Base-by-base conservation (phyloP, 2,113 vertebrate species). In the Henicopernis longicauda region DNA sequence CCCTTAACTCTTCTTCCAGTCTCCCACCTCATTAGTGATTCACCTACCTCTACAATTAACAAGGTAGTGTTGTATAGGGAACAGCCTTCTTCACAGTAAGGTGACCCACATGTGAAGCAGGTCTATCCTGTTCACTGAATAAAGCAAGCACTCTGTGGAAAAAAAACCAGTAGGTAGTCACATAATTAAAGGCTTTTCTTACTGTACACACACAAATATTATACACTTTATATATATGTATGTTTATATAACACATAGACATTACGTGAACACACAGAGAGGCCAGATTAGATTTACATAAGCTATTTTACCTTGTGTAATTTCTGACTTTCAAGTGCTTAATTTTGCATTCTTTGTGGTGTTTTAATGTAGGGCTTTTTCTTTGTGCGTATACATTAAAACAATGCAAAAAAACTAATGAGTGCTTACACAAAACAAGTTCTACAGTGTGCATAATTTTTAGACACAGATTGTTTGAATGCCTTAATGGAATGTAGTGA, bases 111-210 rank as follows among this genome's bases (percentile, higher is more conserved):
- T 81, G 85, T 21, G 86, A 71, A 94, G 47, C 97, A 94, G 89
- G 97, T 95, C 85, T 88, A 2, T 88, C 97, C 92, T 95, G 96
- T 92, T 96, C 55, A 6, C 59, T 55, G n/a, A 83, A 59, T 44
- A 50, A 94, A n/a, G 67, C 17, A 83, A 90, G 49, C 21, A 27
- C 26, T 62, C 76, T 17, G 49, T 49, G 38, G 67, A 77, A 86
- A 91, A 91, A 81, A 11, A 40, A 40, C 38, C 10, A 81, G 42
- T 14, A 55, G 36, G 55, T 44, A 78, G 26, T 81, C 85, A 81
- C 0, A 0, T 96, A 95, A 97, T 96, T 94, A 94, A 93, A 96
- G 88, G 86, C 45, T 93, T 92, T 93, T 77, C 67, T 92, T 18
- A 22, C 58, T 58, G 31, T 72, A 52, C 11, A 18, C 52, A 38